Conservation (phyloP, 2,797 vertebrate species). For the Monodelphis domestica region DNA sequence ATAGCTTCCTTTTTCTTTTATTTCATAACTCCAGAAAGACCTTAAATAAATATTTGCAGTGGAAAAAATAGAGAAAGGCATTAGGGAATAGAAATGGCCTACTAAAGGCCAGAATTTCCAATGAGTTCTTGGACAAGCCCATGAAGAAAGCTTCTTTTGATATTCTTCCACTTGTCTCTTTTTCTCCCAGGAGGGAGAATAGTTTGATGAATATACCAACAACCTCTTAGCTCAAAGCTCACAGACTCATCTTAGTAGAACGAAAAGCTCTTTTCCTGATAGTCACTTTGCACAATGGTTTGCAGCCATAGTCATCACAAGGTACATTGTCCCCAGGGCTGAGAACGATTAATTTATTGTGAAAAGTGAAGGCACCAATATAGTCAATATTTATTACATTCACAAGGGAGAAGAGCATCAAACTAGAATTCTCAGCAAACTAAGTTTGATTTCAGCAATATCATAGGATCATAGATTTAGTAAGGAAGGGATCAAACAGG, state of each 20-base stretch:
- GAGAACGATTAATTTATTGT: conserved; percentile 40
- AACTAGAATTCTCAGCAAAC: conserved; percentile 56
- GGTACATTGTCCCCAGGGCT: neutral
- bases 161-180: neutral
- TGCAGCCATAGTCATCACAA: neutral
- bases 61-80: neutral
- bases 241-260: conserved; percentile 30
- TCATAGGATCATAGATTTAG: neutral
- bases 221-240: conserved; percentile 52
- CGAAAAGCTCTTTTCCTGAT: neutral
- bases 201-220: conserved; percentile 14
- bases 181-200: conserved; percentile 18
- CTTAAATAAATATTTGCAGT: conserved; percentile 9
- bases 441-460: conserved; percentile 24
- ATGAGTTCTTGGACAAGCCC: conserved; percentile 25
- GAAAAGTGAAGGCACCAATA: conserved; percentile 30
- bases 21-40: conserved; percentile 44
- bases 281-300: conserved; percentile 8
- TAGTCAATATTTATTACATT: conserved; percentile 42
- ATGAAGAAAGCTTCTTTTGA: conserved; percentile 38
- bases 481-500: neutral
- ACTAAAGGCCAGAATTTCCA: conserved; percentile 37
- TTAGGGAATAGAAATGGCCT: neutral
- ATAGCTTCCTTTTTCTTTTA: neutral
- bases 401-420: conserved; percentile 16